phyloP scores from a whole-genome alignment of 2,888 invertebrate genomes.

The Labia minor region DNA sequence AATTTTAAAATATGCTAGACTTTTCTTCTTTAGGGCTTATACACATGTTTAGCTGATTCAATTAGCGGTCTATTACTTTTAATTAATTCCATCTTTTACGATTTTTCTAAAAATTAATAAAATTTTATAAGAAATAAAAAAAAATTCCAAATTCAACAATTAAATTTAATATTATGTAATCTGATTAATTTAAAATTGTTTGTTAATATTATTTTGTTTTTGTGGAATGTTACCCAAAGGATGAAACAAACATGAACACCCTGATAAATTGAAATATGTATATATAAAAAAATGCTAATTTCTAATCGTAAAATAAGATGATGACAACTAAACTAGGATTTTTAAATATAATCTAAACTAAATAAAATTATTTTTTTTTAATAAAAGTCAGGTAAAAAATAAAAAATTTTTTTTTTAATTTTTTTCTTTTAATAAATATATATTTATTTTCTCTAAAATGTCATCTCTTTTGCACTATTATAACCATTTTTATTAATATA shows the following conservation, averaged over 20 bases:
- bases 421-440: background rate
- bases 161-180: no score
- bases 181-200: no score
- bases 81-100: no score
- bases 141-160: no score
- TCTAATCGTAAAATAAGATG: background rate
- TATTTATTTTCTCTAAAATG: constrained; percentile 3
- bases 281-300: background rate
- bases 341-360: background rate
- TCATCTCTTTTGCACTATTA: background rate
- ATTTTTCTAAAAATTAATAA: no score
- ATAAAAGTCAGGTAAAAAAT: background rate
- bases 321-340: background rate
- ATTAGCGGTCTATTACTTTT: no score
- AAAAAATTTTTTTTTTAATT: background rate
- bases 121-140: no score
- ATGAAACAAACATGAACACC: constrained; percentile 5
- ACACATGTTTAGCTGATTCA: no score
- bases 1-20: no score
- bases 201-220: background rate
- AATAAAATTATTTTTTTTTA: background rate
- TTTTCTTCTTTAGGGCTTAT: no score
- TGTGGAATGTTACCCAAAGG: constrained; percentile 1
- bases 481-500: background rate
- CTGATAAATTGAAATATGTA: background rate